Percentiles rank a stretch among this genome's conserved stretches.
Conservation (phyloP, 1,140 invertebrate species). For the Heliconius melpomene region DNA sequence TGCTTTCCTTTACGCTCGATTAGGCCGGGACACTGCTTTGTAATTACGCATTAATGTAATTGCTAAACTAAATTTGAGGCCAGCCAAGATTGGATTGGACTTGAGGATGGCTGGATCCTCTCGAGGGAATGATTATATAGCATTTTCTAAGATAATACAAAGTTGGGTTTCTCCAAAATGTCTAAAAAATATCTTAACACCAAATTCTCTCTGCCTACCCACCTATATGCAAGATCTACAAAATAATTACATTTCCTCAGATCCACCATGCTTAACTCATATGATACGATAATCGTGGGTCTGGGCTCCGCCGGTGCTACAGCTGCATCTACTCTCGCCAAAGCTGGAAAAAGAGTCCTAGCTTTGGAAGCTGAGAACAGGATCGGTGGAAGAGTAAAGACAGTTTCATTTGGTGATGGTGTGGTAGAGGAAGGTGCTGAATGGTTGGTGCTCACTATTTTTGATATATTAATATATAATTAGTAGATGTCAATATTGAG, state of each 20-base stretch:
- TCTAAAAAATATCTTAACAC: too few relatives aligned
- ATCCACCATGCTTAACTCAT: conserved; percentile 42
- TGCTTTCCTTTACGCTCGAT: too few relatives aligned
- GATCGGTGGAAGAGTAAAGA: conserved; percentile 83
- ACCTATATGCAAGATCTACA: not conserved
- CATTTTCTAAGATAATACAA: too few relatives aligned
- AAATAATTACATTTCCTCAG: conserved; percentile 17
- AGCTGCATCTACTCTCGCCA: conserved; percentile 79
- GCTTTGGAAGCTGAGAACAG: conserved; percentile 79
- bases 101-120: too few relatives aligned
- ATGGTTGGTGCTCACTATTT: conserved; percentile 49
- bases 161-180: too few relatives aligned
- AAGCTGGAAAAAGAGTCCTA: conserved; percentile 64
- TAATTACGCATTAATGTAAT: too few relatives aligned
- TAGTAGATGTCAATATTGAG: not conserved
- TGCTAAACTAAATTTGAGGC: too few relatives aligned
- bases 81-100: too few relatives aligned
- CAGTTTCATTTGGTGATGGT: conserved; percentile 74
- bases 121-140: too few relatives aligned
- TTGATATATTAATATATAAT: not conserved
- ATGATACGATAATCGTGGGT: conserved; percentile 82
- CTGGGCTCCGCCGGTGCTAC: conserved; percentile 83
- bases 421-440: conserved; percentile 67
- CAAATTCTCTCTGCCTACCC: too few relatives aligned
- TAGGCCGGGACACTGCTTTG: too few relatives aligned